These are phyloP conservation scores for Cuculus canorus DNA, from an alignment of 2,797 vertebrate genomes.

Conservation along the genomic window DNA sequence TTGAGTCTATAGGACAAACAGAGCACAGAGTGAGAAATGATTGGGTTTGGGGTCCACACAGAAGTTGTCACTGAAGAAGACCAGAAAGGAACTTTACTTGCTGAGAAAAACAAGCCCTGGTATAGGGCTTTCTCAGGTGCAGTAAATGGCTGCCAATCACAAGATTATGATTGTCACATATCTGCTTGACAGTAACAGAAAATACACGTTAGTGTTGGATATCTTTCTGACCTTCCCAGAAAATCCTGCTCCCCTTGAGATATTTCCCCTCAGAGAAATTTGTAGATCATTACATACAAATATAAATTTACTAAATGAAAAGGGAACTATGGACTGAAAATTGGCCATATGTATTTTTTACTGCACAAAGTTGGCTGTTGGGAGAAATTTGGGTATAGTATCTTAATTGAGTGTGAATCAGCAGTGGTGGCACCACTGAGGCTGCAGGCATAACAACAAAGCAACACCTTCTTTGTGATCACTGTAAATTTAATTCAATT, in stretches of 20 bases:
- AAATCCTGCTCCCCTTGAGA: not conserved
- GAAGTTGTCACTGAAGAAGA: not conserved
- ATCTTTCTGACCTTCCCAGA: not conserved
- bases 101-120: not conserved
- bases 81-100: not conserved
- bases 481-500: not conserved
- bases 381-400: not conserved
- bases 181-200: not conserved
- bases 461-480: not conserved
- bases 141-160: not conserved
- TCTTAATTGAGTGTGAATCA: not conserved
- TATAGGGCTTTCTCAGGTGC: not conserved
- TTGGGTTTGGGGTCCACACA: not conserved
- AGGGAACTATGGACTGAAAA: not conserved
- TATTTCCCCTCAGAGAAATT: not conserved
- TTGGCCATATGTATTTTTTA: not conserved
- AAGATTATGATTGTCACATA: not conserved
- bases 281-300: not conserved
- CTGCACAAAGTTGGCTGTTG: not conserved
- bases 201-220: not conserved
- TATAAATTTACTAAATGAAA: not conserved
- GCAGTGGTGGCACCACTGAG: not conserved
- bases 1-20: slow-evolving; percentile 49
- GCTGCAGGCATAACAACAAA: not conserved
- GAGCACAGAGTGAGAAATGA: not conserved